phyloP scores from a whole-genome alignment of 2,113 vertebrate species.

The Labeo catla region DNA sequence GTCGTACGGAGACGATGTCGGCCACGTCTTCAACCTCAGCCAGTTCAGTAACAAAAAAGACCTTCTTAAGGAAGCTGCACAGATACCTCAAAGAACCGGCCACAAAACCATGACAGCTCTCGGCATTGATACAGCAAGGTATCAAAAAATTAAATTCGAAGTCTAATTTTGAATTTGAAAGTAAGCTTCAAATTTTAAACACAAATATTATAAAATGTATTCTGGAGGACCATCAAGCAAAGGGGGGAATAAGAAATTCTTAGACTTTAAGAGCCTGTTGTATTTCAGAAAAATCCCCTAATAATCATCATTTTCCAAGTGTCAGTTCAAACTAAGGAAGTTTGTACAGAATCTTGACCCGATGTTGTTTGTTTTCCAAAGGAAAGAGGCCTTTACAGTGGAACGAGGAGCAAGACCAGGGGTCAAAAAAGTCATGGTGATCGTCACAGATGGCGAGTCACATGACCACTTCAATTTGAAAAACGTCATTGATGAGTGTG shows the following conservation, averaged over 20 bases:
- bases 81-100: constrained; percentile 84
- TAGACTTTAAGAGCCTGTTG: background rate
- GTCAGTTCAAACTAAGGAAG: background rate
- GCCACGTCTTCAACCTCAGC: constrained; percentile 90
- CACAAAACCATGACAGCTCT: constrained; percentile 88
- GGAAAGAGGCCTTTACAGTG: constrained; percentile 88
- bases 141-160: background rate
- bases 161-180: background rate
- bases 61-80: constrained; percentile 75
- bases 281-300: background rate
- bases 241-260: background rate
- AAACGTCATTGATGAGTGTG: constrained; percentile 80
- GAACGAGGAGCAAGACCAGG: constrained; percentile 85
- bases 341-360: background rate
- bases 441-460: constrained; percentile 96
- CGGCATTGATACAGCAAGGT: constrained; percentile 93
- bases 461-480: constrained; percentile 83
- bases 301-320: background rate
- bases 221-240: background rate
- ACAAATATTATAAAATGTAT: background rate
- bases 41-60: constrained; percentile 81
- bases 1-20: constrained; percentile 89
- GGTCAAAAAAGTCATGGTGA: constrained; percentile 96
- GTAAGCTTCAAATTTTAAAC: background rate
- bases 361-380: constrained; percentile 60